Base-by-base conservation (phyloP, 2,113 vertebrate genomes). In the Lota lota region DNA sequence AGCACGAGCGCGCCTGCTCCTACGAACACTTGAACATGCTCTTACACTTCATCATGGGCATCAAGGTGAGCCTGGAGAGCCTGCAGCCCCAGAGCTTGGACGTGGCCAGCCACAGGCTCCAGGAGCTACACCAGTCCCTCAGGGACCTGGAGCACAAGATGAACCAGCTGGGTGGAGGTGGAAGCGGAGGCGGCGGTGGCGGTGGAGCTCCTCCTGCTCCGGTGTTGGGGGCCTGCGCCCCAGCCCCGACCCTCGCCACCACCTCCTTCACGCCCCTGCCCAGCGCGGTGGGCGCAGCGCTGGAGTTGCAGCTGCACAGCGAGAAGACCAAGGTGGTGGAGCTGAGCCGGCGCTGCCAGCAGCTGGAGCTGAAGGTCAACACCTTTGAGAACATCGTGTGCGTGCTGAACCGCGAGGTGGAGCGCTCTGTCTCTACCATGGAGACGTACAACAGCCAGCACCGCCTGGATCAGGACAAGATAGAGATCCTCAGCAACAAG, bases 321-420 rank as follows among this genome's bases (percentile, higher is more conserved):
- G 92, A 93, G 70, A 93, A 93, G 81, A 80, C 90, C 68, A 92
- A 86, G 70, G 87, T 92, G 1, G 68, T 83, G 0, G 94, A 95
- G 76, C 91, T 98, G 33, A 79, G 90, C 69, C 92, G 87, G 11
- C 90, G 92, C 21, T 95, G 94, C 28, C 92, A 94, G 70, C 90
- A 92, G 22, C 89, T 98, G 22, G 96, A 98, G 83, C 90, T 93
- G 72, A 98, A 97, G 81, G 93, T 94, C 0, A 83, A 87, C 81
- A 97, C 97, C 2, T 96, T 99, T 0, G 97, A 99, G 90, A 98
- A 99, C 90, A 98, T 98, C 0, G 94, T 98, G 5, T 97, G 97
- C 0, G 96, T 99, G 70, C 94, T 99, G 22, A 98, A 99, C 84
- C 92, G 95, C 2, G 97, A 99, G 83, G 94, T 99, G 89, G 96